Conservation (phyloP, 2,888 invertebrate species). For the Pseudococcus viburni region DNA sequence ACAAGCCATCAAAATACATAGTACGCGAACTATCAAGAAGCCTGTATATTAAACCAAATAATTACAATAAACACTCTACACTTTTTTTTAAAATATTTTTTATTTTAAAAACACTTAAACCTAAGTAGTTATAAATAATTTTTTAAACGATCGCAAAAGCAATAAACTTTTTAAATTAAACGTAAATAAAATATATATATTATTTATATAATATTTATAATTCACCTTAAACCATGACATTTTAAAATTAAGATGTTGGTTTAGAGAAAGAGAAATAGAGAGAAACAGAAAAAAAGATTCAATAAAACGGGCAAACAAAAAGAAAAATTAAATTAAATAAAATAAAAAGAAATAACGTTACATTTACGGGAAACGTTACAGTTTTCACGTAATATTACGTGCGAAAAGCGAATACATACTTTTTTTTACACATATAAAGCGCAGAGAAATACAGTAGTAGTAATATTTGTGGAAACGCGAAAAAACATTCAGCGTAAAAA, state of each 20-base stretch:
- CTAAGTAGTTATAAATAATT: slow-evolving; percentile 47
- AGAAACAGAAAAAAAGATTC: slow-evolving; percentile 49
- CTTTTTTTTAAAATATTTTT: slow-evolving; percentile 29
- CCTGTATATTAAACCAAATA: slow-evolving; percentile 61
- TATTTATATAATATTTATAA: slow-evolving; percentile 57
- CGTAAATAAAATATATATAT: slow-evolving; percentile 62
- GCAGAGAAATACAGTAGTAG: slow-evolving; percentile 54
- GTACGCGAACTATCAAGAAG: slow-evolving; percentile 61
- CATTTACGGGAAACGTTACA: slow-evolving; percentile 37
- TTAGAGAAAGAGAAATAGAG: slow-evolving; percentile 32
- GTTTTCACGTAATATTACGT: slow-evolving; percentile 52
- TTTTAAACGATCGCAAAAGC: slow-evolving; percentile 58
- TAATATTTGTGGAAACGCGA: slow-evolving; percentile 39
- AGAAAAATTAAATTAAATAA: slow-evolving; percentile 48
- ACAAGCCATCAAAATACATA: slow-evolving; percentile 61
- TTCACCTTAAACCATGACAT: slow-evolving; percentile 56
- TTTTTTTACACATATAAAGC: slow-evolving; percentile 63
- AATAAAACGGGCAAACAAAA: slow-evolving; percentile 64
- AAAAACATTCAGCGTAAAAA: slow-evolving; percentile 54
- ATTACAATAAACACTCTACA: slow-evolving; percentile 22
- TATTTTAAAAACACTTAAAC: slow-evolving; percentile 43
- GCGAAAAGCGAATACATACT: slow-evolving; percentile 44
- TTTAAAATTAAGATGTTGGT: slow-evolving; percentile 52
- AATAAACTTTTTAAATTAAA: slow-evolving; percentile 52
- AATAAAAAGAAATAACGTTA: slow-evolving; percentile 48